These are phyloP conservation scores for Vanessa cardui DNA, from an alignment of 2,888 invertebrate genomes.

Conservation along the genomic window DNA sequence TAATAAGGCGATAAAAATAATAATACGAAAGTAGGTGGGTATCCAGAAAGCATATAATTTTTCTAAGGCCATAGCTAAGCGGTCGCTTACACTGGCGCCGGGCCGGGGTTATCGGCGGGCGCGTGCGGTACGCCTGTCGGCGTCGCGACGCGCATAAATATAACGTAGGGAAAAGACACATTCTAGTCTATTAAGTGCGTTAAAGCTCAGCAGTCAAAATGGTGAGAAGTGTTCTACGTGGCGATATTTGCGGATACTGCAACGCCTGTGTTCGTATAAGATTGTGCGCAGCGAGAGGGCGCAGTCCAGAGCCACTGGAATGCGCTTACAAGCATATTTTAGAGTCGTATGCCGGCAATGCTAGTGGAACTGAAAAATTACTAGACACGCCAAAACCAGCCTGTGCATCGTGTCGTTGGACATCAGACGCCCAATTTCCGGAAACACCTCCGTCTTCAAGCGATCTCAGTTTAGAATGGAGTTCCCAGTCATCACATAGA, in stretches of 20 bases:
- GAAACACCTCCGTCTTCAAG: slow-evolving; percentile 74
- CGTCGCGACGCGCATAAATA: slow-evolving; percentile 65
- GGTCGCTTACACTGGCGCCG: slow-evolving; percentile 66
- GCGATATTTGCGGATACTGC: slow-evolving; percentile 77
- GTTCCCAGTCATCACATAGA: slow-evolving; percentile 65
- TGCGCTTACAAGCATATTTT: slow-evolving; percentile 79
- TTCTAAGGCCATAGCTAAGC: slow-evolving; percentile 45
- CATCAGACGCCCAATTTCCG: slow-evolving; percentile 76
- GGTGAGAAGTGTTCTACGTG: slow-evolving; percentile 64
- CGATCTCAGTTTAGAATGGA: slow-evolving; percentile 77
- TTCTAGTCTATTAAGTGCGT: slow-evolving; percentile 62
- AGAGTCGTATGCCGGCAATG: slow-evolving; percentile 64
- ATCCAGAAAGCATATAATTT: slow-evolving; percentile 33
- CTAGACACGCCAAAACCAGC: slow-evolving; percentile 61
- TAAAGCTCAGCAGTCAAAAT: slow-evolving; percentile 56
- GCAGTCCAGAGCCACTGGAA: slow-evolving; percentile 70
- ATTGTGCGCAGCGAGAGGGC: slow-evolving; percentile 68
- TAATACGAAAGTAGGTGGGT: slow-evolving; percentile 16
- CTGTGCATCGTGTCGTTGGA: slow-evolving; percentile 76
- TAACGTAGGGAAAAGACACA: slow-evolving; percentile 49
- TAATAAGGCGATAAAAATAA: slow-evolving; percentile 30
- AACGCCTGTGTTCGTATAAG: slow-evolving; percentile 73
- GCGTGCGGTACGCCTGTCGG: slow-evolving; percentile 73
- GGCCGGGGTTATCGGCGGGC: slow-evolving; percentile 72
- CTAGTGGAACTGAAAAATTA: slow-evolving; percentile 53